These are phyloP conservation scores for Ramphastos sulfuratus DNA, from an alignment of 2,113 vertebrate species.

Conservation along the genomic window DNA sequence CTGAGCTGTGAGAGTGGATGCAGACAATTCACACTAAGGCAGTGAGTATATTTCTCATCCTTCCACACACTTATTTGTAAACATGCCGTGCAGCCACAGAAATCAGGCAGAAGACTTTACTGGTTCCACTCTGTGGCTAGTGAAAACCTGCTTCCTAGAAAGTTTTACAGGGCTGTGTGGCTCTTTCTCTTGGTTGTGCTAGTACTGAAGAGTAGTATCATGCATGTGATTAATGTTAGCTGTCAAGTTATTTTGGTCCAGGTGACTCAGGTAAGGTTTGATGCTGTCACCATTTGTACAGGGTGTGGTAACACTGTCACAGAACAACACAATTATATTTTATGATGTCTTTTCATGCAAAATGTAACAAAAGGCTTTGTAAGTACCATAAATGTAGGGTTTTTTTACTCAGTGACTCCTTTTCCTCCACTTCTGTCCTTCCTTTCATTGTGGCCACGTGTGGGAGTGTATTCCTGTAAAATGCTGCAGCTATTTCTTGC, in stretches of 20 bases:
- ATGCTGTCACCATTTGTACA: background rate
- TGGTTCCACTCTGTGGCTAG: background rate
- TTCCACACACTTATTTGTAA: background rate
- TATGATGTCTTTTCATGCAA: constrained; percentile 2
- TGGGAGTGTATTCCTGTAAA: constrained; percentile 1
- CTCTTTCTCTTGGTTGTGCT: background rate
- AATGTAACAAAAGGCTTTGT: constrained; percentile 27
- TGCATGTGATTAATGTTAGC: background rate
- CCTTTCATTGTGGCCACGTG: constrained; percentile 22
- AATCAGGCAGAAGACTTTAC: background rate
- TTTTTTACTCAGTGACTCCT: background rate
- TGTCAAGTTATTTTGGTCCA: constrained; percentile 40
- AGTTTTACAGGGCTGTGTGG: background rate
- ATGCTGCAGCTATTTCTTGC: background rate
- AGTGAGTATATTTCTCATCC: background rate
- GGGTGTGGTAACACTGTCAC: constrained; percentile 25
- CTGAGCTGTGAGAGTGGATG: background rate
- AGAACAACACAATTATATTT: constrained; percentile 4
- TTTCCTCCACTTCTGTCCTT: background rate
- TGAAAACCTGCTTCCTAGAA: background rate
- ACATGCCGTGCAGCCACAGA: background rate
- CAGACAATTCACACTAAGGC: background rate
- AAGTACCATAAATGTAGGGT: background rate
- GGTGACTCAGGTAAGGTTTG: constrained; percentile 10
- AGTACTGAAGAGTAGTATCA: background rate